Conservation (phyloP, 2,888 invertebrate species). For the Pyrrhosoma nymphula region DNA sequence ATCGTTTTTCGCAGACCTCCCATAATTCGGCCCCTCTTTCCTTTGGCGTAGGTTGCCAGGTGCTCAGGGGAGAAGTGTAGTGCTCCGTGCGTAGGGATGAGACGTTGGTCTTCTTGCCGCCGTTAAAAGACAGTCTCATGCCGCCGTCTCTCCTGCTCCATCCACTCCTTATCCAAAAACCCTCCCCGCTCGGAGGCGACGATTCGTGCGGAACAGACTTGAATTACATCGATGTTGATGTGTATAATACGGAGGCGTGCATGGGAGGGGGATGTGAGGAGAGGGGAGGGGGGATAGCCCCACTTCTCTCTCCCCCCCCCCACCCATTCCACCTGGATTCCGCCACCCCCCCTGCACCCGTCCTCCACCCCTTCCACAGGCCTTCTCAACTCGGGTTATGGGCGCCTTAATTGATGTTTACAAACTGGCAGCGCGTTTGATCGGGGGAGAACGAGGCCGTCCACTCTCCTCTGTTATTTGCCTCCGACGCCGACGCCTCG, state of each 20-base stretch:
- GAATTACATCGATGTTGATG: background rate
- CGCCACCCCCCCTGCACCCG: background rate
- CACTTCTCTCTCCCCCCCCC: background rate
- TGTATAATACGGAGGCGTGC: background rate
- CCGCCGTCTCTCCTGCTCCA: no score
- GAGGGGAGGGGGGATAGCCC: background rate
- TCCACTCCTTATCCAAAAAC: no score
- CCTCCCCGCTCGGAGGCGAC: no score
- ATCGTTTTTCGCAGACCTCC: no score
- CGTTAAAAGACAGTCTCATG: no score
- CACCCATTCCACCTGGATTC: background rate
- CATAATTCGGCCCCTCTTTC: no score
- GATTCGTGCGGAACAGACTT: no score
- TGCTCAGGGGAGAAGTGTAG: no score
- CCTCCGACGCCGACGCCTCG: background rate
- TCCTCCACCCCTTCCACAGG: background rate
- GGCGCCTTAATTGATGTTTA: slow-evolving; percentile 68
- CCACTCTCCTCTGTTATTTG: slow-evolving; percentile 65
- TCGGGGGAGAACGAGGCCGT: slow-evolving; percentile 67
- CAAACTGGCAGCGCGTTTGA: slow-evolving; percentile 67
- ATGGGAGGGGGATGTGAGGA: background rate
- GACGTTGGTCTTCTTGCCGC: no score
- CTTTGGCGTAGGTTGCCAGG: no score
- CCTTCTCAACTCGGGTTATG: slow-evolving; percentile 58
- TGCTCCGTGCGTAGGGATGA: no score